Evolutionary conservation across 2,888 invertebrate species (phyloP), one percentile per base, ranked within the genome.

Genomic region (Cerastis leucographa): DNA sequence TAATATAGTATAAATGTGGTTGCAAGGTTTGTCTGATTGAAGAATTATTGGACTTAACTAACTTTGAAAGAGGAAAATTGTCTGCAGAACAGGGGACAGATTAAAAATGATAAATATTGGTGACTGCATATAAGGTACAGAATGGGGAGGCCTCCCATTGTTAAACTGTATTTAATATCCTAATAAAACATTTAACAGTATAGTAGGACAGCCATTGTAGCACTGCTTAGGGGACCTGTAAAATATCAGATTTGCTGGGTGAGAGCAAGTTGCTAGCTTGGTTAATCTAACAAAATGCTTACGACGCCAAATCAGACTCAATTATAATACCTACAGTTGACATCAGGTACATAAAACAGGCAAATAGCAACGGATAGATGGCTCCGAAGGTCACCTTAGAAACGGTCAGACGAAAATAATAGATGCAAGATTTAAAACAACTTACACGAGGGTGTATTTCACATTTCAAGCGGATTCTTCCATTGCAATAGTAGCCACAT

Each of bases 401-500:
- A n/a, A 12, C 1, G 19, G 22, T 40, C 12, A 40, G 17, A 25
- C 29, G 5, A 71, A 80, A 61, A 22, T 44, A 65, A 19, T 35
- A 49, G 25, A 42, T 14, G 17, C 7, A 4, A 14, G 3, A 3
- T 44, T 19, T 35, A 67, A 70, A 68, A 49, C 17, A 25, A 83
- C 94, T 94, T 92, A 96, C 96, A 67, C 95, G 89, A 29, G 96
- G 96, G 88, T 96, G 96, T 68, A 91, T 90, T 65, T 93, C 92
- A 85, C 96, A 96, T 75, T 91, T 93, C 71, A 96, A 82, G n/a
- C 96, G 94, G 77, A 96, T 95, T 62, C 96, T 94, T 35, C 96
- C 96, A 81, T 95, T 91, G 78, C 96, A 96, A 85, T 94, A 95
- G 83, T 93, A 96, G 42, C 96, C 96, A 77, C 96, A 96, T 44